Conservation (phyloP, 2,797 vertebrate genomes). For the Scolopax bukidnonensis region DNA sequence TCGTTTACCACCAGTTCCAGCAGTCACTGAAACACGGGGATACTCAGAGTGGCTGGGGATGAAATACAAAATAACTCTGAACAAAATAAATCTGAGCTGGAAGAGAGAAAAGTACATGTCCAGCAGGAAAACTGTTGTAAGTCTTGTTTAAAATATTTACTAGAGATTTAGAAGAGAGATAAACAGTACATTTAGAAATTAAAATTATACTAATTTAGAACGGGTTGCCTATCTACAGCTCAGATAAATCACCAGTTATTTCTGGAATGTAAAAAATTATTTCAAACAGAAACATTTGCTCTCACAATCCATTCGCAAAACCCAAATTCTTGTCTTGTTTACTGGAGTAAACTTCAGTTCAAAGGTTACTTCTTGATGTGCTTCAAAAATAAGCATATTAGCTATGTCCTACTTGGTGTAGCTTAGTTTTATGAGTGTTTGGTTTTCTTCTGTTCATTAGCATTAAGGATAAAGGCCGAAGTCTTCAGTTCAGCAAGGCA, state of each 20-base stretch:
- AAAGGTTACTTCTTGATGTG: slow-evolving; percentile 16
- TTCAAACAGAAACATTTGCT: slow-evolving; percentile 27
- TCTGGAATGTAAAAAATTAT: slow-evolving; percentile 29
- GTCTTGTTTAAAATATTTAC: neutral
- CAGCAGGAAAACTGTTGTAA: neutral
- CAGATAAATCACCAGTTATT: slow-evolving; percentile 21
- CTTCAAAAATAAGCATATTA: neutral
- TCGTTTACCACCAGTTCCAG: neutral
- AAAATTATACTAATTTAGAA: neutral
- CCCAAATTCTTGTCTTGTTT: slow-evolving; percentile 5
- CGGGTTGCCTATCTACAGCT: neutral
- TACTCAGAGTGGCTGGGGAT: neutral
- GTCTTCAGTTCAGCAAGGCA: neutral
- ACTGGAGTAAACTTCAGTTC: neutral
- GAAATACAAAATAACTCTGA: neutral
- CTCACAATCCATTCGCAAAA: neutral
- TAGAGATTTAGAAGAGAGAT: neutral
- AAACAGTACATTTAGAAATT: neutral
- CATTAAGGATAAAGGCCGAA: neutral
- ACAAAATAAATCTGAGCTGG: neutral
- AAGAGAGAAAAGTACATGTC: neutral
- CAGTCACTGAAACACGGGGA: neutral
- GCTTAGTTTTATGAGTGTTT: neutral
- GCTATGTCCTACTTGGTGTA: neutral
- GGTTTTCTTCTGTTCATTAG: neutral